Evolutionary conservation across 2,888 invertebrate species (phyloP).

Genomic region (Epirrhoe tristata): DNA sequence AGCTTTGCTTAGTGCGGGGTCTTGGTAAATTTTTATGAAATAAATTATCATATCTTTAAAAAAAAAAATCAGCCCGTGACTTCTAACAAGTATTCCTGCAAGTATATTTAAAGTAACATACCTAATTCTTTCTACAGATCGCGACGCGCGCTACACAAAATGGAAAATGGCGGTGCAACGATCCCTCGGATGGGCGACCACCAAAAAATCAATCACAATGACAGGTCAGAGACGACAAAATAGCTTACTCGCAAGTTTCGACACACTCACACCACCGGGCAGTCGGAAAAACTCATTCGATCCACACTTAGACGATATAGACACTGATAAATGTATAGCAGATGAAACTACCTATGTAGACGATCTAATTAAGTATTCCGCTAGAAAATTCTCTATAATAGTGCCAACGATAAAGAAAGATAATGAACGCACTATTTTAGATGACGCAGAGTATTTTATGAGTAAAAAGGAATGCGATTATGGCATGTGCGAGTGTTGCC

Average conservation of each 20-base stretch:
- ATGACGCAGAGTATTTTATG: conserved; percentile 73
- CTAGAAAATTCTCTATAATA: conserved; percentile 71
- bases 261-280: conserved; percentile 48
- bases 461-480: conserved; percentile 78
- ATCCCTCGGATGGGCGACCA: conserved; percentile 94
- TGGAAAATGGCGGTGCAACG: conserved; percentile 98
- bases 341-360: conserved; percentile 61
- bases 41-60: too few species aligned
- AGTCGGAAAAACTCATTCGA: conserved; percentile 59
- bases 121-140: conserved; percentile 89
- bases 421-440: conserved; percentile 71
- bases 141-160: conserved; percentile 93
- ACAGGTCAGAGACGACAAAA: conserved; percentile 88
- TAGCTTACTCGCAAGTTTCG: conserved; percentile 63
- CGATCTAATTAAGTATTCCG: conserved; percentile 70
- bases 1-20: too few species aligned
- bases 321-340: conserved; percentile 41
- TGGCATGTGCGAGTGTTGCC: conserved; percentile 74
- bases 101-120: too few species aligned
- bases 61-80: too few species aligned
- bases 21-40: too few species aligned
- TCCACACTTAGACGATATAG: conserved; percentile 45
- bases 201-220: conserved; percentile 90
- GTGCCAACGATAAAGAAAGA: conserved; percentile 57
- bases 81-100: too few species aligned